Percentiles rank a stretch among this genome's conserved stretches.
Evolutionary conservation across 1,140 invertebrate species (phyloP).

Genomic region (Phenacoccus solenopsis): DNA sequence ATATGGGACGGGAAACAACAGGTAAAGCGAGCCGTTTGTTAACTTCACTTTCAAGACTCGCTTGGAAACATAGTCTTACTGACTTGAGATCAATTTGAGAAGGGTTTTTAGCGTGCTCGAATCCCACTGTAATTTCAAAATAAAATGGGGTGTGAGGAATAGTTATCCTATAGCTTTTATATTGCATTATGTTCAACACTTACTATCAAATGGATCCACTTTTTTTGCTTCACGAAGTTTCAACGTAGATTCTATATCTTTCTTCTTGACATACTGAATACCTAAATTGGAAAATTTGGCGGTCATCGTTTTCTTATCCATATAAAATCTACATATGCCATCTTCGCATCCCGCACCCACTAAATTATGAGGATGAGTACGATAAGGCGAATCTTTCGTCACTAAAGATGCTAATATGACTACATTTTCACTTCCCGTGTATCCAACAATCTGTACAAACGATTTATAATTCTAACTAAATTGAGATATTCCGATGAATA

Average conservation of each 20-base stretch:
- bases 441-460: slow-evolving; percentile 21
- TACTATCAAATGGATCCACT: slow-evolving; percentile 90
- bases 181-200: slow-evolving; percentile 37
- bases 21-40: slow-evolving; percentile 56
- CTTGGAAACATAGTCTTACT: slow-evolving; percentile 90
- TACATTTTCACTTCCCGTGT: slow-evolving; percentile 34
- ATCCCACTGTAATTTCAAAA: slow-evolving; percentile 61
- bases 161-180: not conserved
- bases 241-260: slow-evolving; percentile 79
- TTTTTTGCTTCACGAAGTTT: slow-evolving; percentile 65
- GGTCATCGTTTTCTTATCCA: slow-evolving; percentile 61
- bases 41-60: slow-evolving; percentile 65
- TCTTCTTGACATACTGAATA: slow-evolving; percentile 93
- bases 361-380: slow-evolving; percentile 88
- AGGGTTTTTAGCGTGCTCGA: slow-evolving; percentile 64
- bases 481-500: not conserved
- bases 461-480: not conserved
- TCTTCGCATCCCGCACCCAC: slow-evolving; percentile 89
- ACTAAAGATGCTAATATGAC: slow-evolving; percentile 90
- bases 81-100: slow-evolving; percentile 85
- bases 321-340: slow-evolving; percentile 79
- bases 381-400: slow-evolving; percentile 76
- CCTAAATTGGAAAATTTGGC: slow-evolving; percentile 82
- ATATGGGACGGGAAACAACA: slow-evolving; percentile 83
- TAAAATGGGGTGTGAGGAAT: not conserved